Percentiles rank a stretch among this genome's conserved stretches.
Conservation (phyloP, 2,888 invertebrate species). For the Elegia similella region DNA sequence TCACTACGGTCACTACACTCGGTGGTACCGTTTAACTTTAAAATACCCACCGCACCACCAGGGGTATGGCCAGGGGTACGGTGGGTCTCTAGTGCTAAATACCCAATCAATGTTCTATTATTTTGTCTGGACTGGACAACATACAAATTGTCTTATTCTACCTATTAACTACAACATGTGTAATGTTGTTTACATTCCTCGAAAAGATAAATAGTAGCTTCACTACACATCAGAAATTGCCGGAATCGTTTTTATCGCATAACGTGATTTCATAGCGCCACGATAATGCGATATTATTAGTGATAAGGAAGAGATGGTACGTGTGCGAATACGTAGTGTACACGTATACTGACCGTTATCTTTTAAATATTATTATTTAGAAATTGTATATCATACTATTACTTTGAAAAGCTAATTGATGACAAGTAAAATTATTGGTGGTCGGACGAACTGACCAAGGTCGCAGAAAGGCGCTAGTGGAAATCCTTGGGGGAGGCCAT, state of each 20-base stretch:
- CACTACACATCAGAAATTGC: neutral
- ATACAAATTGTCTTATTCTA: neutral
- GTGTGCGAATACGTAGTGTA: constrained; percentile 7
- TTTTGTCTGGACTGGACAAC: neutral
- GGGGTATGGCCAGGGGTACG: too few species aligned
- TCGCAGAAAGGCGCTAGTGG: too few species aligned
- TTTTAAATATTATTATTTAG: neutral
- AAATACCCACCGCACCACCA: too few species aligned
- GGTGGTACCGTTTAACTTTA: too few species aligned
- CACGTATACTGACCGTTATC: neutral
- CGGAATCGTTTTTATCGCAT: neutral
- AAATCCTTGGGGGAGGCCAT: too few species aligned
- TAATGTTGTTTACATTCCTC: constrained; percentile 1
- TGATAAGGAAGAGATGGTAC: neutral
- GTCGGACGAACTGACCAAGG: too few species aligned
- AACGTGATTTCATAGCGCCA: neutral
- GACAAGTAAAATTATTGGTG: too few species aligned
- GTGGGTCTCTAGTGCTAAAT: too few species aligned
- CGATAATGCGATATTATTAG: neutral
- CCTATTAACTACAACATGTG: neutral
- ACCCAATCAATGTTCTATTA: too few species aligned
- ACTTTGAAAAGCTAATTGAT: neutral
- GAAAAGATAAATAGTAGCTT: neutral
- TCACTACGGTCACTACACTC: too few species aligned
- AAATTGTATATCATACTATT: neutral